Evolutionary conservation across 2,113 vertebrate genomes (phyloP).

Genomic region (Pristiophorus japonicus): DNA sequence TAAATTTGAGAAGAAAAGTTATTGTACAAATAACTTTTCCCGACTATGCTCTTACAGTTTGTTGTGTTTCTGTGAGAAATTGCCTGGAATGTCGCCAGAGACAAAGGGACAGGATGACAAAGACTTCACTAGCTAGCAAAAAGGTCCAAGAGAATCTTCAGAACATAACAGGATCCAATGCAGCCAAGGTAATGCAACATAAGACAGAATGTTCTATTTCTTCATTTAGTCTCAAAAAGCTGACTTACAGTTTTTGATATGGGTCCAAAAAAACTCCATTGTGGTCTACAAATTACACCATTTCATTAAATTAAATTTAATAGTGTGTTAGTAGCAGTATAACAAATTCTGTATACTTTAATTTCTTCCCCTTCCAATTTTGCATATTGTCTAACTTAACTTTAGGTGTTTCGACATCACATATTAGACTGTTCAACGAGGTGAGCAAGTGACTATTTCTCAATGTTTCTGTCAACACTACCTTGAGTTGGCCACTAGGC

Average conservation of each 20-base stretch:
- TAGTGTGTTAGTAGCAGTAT: background rate
- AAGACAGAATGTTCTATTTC: background rate
- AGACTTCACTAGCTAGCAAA: slow-evolving; percentile 58
- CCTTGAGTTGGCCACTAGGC: background rate
- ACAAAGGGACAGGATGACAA: slow-evolving; percentile 70
- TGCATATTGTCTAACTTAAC: background rate
- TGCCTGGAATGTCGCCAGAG: slow-evolving; percentile 89
- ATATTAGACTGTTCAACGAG: background rate
- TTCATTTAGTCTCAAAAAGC: background rate
- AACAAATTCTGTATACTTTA: background rate
- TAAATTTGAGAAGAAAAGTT: too few species aligned
- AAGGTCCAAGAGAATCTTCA: slow-evolving; percentile 76
- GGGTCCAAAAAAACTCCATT: background rate
- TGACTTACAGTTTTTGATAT: background rate
- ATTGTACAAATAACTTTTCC: background rate
- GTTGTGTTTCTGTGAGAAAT: slow-evolving; percentile 90
- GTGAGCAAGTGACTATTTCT: background rate
- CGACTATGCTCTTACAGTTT: slow-evolving; percentile 61
- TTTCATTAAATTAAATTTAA: background rate
- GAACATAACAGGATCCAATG: slow-evolving; percentile 51
- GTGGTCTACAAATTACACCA: background rate
- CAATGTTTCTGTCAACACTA: background rate
- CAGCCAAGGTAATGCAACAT: slow-evolving; percentile 64
- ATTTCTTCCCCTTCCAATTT: background rate
- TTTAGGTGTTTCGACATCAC: background rate